Evolutionary conservation across 2,888 invertebrate species (phyloP), one percentile per base, ranked within the genome.

Genomic region (Anticlea derivata): DNA sequence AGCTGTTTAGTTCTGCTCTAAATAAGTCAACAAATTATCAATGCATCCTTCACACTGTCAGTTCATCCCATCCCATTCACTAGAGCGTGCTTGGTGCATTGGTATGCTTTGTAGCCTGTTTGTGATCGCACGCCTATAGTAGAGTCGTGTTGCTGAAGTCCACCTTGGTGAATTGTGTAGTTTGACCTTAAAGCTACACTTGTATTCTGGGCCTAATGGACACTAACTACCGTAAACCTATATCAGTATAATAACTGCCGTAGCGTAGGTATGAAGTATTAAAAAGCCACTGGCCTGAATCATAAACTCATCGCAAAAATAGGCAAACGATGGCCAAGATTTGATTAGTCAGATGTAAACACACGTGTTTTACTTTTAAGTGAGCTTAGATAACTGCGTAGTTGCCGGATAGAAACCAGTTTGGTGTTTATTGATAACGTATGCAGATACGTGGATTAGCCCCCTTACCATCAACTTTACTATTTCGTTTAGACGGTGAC

Each of bases 391-490:
- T 63, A 65, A 61, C 63, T 73, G 68, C 69, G 66, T 71, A 70
- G 67, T 73, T 70, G 51, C 60, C 62, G 55, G 63, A 72, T 60
- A 55, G 59, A 64, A 72, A 73, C 75, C 68, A 65, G 73, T 78
- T 78, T 66, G 61, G 48, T 57, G 58, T 59, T 54, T 60, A 60
- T 63, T 72, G 77, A 75, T 75, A 76, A 68, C 66, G 63, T 66
- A 58, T 51, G 46, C 44, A 30, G 40, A 37, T 64, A 62, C 66
- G 67, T 63, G 63, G 69, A 64, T 65, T n/a, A n/a, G n/a, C n/a
- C n/a, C n/a, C n/a, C n/a, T n/a, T n/a, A n/a, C n/a, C n/a, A n/a
- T n/a, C n/a, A n/a, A n/a, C n/a, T n/a, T n/a, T n/a, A n/a, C n/a
- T n/a, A n/a, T n/a, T n/a, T n/a, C n/a, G n/a, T n/a, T n/a, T n/a